A percentile compares a stretch with the other conserved stretches of the same genome.
Conservation (phyloP, 2,797 vertebrate genomes). For the Coreius guichenoti region DNA sequence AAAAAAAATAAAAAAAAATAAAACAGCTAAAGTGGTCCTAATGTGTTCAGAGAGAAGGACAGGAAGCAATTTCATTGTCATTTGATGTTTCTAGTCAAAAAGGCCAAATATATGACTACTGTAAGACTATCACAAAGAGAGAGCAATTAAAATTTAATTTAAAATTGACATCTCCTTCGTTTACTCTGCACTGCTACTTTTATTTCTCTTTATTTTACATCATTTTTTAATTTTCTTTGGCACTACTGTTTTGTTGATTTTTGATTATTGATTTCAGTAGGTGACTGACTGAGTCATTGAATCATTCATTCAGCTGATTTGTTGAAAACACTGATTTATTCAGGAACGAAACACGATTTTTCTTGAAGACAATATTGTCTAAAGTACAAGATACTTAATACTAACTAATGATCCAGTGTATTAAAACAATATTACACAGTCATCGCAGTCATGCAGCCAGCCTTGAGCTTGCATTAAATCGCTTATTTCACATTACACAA, state of each 20-base stretch:
- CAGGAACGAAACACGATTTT: background rate
- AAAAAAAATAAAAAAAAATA: conserved; percentile 19
- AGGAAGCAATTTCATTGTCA: conserved; percentile 45
- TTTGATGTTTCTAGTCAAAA: conserved; percentile 25
- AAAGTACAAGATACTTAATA: background rate
- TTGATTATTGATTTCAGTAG: background rate
- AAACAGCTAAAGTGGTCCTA: conserved; percentile 31
- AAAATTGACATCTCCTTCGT: background rate
- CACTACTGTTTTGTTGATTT: background rate
- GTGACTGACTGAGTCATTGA: background rate
- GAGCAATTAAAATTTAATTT: background rate
- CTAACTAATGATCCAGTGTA: background rate
- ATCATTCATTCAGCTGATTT: background rate
- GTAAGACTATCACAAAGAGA: background rate
- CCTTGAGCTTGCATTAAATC: background rate
- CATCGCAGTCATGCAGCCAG: background rate
- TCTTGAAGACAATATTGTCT: background rate
- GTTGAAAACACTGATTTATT: background rate
- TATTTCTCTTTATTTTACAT: background rate
- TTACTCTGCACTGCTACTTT: background rate
- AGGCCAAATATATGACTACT: background rate
- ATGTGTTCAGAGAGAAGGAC: conserved; percentile 34
- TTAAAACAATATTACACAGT: background rate
- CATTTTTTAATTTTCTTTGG: background rate
- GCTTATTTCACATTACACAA: background rate